These are phyloP conservation scores for Agriotes lineatus DNA, from an alignment of 2,888 invertebrate species.

Conservation along the genomic window DNA sequence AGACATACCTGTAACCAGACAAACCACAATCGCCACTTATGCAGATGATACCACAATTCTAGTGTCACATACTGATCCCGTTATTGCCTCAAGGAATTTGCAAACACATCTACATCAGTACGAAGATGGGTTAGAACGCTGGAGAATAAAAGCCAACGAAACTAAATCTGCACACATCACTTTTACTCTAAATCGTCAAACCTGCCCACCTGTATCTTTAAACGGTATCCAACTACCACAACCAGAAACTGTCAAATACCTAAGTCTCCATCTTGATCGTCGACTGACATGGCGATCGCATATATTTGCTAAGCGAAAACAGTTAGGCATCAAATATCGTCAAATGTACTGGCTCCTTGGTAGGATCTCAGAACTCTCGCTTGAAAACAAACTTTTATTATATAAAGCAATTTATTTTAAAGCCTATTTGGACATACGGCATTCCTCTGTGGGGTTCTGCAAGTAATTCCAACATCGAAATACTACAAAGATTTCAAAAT, in stretches of 20 bases:
- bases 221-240: neutral
- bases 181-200: neutral
- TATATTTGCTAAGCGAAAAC: neutral
- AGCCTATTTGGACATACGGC: neutral
- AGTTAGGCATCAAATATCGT: neutral
- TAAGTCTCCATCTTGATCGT: neutral
- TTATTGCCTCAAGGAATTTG: too few species aligned
- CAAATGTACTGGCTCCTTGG: neutral
- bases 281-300: neutral
- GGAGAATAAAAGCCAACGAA: too few species aligned
- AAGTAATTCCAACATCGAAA: neutral
- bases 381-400: neutral
- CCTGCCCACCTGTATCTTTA: neutral
- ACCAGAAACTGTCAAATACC: neutral
- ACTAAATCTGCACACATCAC: neutral
- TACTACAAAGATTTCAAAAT: neutral
- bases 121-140: too few species aligned
- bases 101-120: too few species aligned
- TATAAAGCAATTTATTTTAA: neutral
- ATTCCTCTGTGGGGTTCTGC: neutral
- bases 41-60: too few species aligned
- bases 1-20: neutral
- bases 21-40: neutral
- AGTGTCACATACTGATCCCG: too few species aligned
- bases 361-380: neutral